Evolutionary conservation across 2,888 invertebrate species (phyloP).

Genomic region (Lydus trimaculatus): DNA sequence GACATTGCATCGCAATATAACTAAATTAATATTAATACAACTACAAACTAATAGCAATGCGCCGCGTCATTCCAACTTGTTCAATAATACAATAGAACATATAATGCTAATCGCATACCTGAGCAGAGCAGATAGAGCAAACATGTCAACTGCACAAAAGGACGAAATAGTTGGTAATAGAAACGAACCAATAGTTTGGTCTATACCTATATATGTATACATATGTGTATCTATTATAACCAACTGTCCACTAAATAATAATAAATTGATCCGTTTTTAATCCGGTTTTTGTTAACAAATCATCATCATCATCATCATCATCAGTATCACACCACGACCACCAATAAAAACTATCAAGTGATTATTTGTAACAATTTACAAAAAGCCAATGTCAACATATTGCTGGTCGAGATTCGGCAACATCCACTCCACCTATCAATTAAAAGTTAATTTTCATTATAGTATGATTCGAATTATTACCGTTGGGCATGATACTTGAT

Average conservation of each 20-base stretch:
- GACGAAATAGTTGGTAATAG: slow-evolving; percentile 35
- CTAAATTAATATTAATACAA: slow-evolving; percentile 47
- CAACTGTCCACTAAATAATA: slow-evolving; percentile 21
- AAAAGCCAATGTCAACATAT: slow-evolving; percentile 37
- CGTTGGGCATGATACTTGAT: slow-evolving; percentile 47
- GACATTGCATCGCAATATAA: slow-evolving; percentile 41
- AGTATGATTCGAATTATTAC: slow-evolving; percentile 50
- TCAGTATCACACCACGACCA: background rate
- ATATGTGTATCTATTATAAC: background rate
- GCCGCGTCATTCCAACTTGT: slow-evolving; percentile 30
- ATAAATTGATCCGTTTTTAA: slow-evolving; percentile 39
- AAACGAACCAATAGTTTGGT: slow-evolving; percentile 36
- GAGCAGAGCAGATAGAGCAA: slow-evolving; percentile 41
- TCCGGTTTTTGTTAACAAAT: slow-evolving; percentile 34
- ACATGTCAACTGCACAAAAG: slow-evolving; percentile 41
- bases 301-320: background rate
- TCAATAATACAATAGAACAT: slow-evolving; percentile 42
- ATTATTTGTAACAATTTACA: slow-evolving; percentile 42
- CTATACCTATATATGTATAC: slow-evolving; percentile 23
- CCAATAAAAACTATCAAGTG: slow-evolving; percentile 33
- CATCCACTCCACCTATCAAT: slow-evolving; percentile 49
- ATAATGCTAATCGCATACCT: slow-evolving; percentile 42
- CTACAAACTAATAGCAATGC: slow-evolving; percentile 35
- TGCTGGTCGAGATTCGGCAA: slow-evolving; percentile 43
- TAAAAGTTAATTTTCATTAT: slow-evolving; percentile 56